phyloP scores from a whole-genome alignment of 2,113 vertebrate genomes.

The Gnathonemus longibarbis region DNA sequence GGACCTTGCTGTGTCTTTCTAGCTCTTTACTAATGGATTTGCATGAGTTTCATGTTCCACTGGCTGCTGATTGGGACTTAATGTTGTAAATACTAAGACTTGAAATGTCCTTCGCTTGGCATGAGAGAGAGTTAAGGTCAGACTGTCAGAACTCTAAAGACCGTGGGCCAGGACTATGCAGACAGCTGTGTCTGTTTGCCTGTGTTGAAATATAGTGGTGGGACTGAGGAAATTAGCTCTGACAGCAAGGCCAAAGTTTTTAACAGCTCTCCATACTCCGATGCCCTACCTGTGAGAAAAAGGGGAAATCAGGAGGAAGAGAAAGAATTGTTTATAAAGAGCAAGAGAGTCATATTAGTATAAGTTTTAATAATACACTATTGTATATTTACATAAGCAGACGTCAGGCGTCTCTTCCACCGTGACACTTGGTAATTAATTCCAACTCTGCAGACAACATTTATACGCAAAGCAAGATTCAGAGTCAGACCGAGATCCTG shows the following conservation, averaged over 20 bases:
- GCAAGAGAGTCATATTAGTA: not conserved
- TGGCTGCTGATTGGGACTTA: not conserved
- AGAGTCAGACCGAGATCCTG: not conserved
- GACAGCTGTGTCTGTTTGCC: not conserved
- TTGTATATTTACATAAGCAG: not conserved
- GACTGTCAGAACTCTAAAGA: not conserved
- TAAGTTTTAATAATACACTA: not conserved
- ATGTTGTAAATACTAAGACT: slow-evolving; percentile 12
- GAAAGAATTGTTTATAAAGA: not conserved
- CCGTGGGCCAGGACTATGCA: not conserved
- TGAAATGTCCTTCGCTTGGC: slow-evolving; percentile 8
- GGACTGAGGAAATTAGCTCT: not conserved
- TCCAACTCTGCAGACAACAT: not conserved
- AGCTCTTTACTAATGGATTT: not conserved
- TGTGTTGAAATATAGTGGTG: not conserved
- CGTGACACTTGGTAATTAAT: not conserved
- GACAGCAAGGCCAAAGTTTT: not conserved
- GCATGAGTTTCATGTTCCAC: not conserved
- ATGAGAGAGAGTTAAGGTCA: not conserved
- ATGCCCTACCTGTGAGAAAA: not conserved
- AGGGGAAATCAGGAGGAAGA: not conserved
- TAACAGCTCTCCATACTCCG: not conserved
- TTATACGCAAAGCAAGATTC: not conserved
- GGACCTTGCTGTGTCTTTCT: slow-evolving; percentile 3
- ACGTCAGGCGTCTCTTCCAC: not conserved